Evolutionary conservation across 2,113 vertebrate genomes (phyloP).

Genomic region (Progne subis): DNA sequence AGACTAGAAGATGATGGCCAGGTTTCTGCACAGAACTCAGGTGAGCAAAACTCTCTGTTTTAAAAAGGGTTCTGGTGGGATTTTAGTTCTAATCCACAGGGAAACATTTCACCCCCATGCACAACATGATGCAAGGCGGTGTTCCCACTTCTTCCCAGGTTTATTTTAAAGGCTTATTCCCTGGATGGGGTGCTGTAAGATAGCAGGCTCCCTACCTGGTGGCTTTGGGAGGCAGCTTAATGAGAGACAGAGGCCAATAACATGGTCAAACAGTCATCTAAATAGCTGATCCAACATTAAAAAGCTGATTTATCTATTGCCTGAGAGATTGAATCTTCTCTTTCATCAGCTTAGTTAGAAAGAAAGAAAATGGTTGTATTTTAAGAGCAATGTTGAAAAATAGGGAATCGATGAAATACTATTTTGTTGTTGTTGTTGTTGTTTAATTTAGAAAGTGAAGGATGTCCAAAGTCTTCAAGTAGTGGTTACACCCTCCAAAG

Average conservation of each 20-base stretch:
- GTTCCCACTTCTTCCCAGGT: not conserved
- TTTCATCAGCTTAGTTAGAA: constrained; percentile 4
- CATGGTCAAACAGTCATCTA: not conserved
- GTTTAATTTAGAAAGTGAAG: not conserved
- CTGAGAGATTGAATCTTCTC: not conserved
- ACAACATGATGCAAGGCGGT: accelerated
- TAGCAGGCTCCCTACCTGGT: accelerated
- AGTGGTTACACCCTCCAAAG: not conserved
- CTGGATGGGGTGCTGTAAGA: not conserved
- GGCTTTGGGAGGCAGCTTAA: not conserved
- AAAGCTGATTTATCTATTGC: not conserved
- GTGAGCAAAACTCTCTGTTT: not conserved
- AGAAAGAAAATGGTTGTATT: not conserved
- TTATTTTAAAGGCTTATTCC: not conserved
- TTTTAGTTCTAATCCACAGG: not conserved
- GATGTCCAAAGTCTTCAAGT: not conserved
- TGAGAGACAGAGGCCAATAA: not conserved
- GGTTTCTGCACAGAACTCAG: not conserved
- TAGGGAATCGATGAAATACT: not conserved
- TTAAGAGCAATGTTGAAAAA: not conserved
- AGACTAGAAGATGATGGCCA: not conserved
- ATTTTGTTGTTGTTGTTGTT: not conserved
- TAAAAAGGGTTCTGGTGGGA: not conserved
- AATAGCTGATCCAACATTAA: not conserved
- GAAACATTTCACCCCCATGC: not conserved